Evolutionary conservation across 2,888 invertebrate species (phyloP).

Genomic region (Lasioglossum lativentre): DNA sequence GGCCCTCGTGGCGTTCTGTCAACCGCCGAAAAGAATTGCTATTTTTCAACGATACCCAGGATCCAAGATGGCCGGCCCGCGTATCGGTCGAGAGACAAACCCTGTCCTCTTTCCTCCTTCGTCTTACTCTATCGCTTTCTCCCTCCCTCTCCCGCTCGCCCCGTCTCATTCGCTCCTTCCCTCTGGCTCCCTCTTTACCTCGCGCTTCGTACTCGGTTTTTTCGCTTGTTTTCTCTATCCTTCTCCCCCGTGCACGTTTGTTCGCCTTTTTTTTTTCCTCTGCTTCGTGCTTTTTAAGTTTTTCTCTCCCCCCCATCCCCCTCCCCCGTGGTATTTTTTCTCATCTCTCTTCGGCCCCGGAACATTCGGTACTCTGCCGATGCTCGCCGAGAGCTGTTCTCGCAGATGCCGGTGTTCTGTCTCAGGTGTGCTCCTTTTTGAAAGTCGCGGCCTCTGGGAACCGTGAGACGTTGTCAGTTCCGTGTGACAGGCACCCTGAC

Average conservation of each 20-base stretch:
- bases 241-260: background rate
- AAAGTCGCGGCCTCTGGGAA: conserved; percentile 23
- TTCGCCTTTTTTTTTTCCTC: conserved; percentile 30
- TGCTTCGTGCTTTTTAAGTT: conserved; percentile 6
- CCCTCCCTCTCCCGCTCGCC: conserved; percentile 27
- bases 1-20: conserved; percentile 74
- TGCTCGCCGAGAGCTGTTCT: conserved; percentile 65
- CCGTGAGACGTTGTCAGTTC: conserved; percentile 33
- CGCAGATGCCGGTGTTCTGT: conserved; percentile 52
- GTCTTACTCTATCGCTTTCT: conserved; percentile 38
- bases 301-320: conserved; percentile 13
- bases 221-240: conserved; percentile 38
- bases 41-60: conserved; percentile 81
- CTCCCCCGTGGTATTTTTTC: background rate
- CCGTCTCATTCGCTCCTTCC: conserved; percentile 38
- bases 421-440: conserved; percentile 42
- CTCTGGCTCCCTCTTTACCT: conserved; percentile 54
- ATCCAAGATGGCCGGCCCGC: conserved; percentile 82
- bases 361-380: conserved; percentile 68
- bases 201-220: conserved; percentile 32
- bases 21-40: conserved; percentile 75
- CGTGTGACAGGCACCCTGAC: conserved; percentile 43
- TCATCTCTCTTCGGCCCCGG: conserved; percentile 4
- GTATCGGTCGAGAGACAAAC: conserved; percentile 74
- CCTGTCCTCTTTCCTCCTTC: conserved; percentile 68